These are phyloP conservation scores for Lophura nycthemera DNA, from an alignment of 2,113 vertebrate species.

Conservation along the genomic window DNA sequence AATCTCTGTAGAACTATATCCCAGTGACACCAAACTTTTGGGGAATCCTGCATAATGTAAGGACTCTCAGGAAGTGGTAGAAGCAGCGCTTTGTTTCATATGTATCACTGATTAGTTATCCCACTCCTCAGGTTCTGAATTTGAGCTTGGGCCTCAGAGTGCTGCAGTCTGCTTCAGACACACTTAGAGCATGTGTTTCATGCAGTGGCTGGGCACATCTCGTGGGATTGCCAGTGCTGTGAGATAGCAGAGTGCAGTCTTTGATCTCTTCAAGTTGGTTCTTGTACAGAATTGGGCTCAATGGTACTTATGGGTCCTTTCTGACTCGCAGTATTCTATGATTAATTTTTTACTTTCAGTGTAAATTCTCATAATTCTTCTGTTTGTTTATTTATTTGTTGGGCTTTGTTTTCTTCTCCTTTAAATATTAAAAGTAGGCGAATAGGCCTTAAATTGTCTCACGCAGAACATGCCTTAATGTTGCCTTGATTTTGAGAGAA, in stretches of 20 bases:
- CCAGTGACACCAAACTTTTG: not conserved
- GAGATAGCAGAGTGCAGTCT: not conserved
- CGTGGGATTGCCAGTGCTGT: not conserved
- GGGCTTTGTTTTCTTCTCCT: not conserved
- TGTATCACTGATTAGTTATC: not conserved
- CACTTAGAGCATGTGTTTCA: not conserved
- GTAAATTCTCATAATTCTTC: not conserved
- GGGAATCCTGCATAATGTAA: not conserved
- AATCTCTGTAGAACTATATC: not conserved
- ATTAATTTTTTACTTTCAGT: not conserved
- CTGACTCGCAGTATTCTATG: too few relatives aligned
- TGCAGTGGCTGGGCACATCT: not conserved
- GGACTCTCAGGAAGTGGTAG: not conserved
- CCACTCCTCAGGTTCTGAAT: not conserved
- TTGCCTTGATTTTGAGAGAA: not conserved
- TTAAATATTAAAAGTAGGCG: not conserved
- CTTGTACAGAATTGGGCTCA: not conserved
- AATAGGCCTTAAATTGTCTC: not conserved
- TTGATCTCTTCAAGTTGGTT: not conserved
- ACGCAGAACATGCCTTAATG: not conserved
- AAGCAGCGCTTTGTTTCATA: not conserved
- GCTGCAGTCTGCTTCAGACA: not conserved
- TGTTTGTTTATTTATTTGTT: too few relatives aligned
- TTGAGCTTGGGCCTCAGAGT: not conserved
- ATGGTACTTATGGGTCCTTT: too few relatives aligned